Evolutionary conservation across 2,888 invertebrate species (phyloP), one percentile per base, ranked within the genome.

Genomic region (Polyommatus iphigenia): DNA sequence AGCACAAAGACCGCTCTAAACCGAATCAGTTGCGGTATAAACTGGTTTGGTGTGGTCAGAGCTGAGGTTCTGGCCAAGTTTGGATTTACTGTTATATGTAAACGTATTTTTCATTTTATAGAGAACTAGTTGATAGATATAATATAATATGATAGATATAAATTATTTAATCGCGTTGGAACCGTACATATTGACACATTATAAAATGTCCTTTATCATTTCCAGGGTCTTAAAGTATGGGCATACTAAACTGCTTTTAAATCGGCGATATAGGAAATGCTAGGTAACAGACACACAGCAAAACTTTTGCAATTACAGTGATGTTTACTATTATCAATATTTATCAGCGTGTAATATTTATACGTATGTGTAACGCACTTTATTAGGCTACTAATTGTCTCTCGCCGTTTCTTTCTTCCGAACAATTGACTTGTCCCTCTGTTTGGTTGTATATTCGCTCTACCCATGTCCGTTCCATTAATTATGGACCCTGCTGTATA

Each of bases 401-500:
- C 62, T 13, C 67, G 15, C 67, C 15, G 29, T 67, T 67, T 32
- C 67, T 32, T 67, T 29, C 29, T 67, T 29, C 67, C 13, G 62
- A 62, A 62, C 29, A 32, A 67, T 67, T 32, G 10, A 29, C 67
- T 67, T 32, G 67, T 29, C 67, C 67, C 67, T 67, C 67, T 67
- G 29, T 67, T 67, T 67, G 29, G 2, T 4, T 67, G 29, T 29
- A 18, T 67, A 67, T 67, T 67, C 67, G 67, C 67, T 67, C 32
- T 67, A 67, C 67, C 67, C 75, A 75, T 77, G 77, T 77, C 78
- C 81, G 82, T 82, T 82, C 81, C 85, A 83, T 87, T 88, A 89
- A 90, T 90, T 88, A 88, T 87, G 85, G 82, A 79, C 82, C 81
- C 82, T 78, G 86, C 86, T 83, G 88, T 90, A 90, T 88, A 90